A percentile compares a stretch with the other conserved stretches of the same genome.
These are phyloP conservation scores for Lineus longissimus DNA, from an alignment of 1,140 invertebrate genomes.

Conservation along the genomic window DNA sequence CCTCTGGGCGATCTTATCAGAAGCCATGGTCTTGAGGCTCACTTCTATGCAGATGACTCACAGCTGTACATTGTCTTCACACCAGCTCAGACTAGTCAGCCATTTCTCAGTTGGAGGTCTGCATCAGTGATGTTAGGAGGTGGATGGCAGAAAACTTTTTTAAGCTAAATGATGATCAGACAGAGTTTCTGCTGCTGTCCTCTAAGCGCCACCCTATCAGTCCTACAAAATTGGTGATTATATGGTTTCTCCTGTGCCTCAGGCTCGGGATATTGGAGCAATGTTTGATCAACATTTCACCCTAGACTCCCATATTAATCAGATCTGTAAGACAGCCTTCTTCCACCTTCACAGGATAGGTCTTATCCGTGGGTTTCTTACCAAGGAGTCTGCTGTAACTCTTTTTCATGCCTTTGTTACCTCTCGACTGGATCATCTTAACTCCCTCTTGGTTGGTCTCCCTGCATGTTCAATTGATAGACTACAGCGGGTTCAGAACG, in stretches of 20 bases:
- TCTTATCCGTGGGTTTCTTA: not conserved
- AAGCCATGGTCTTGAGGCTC: not conserved
- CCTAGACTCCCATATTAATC: not conserved
- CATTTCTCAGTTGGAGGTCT: constrained; percentile 1
- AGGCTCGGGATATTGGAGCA: not conserved
- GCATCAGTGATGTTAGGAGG: not conserved
- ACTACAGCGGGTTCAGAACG: constrained; percentile 1
- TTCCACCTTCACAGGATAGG: not conserved
- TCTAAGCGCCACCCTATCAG: too few species aligned
- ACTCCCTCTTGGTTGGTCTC: not conserved
- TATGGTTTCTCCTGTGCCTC: too few species aligned
- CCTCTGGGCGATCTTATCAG: not conserved
- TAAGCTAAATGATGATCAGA: not conserved
- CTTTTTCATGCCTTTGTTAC: not conserved
- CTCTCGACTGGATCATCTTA: not conserved
- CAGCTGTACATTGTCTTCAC: constrained; percentile 3
- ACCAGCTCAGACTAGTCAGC: not conserved
- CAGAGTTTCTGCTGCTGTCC: not conserved
- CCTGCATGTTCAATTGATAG: not conserved
- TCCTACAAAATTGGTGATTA: too few species aligned
- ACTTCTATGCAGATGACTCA: constrained; percentile 1
- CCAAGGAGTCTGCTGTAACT: not conserved
- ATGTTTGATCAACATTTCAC: constrained; percentile 3
- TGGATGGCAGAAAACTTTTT: constrained; percentile 4
- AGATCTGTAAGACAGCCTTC: not conserved